These are phyloP conservation scores for Dicroscelio sp. DNA, from an alignment of 2,888 invertebrate species.

Conservation along the genomic window DNA sequence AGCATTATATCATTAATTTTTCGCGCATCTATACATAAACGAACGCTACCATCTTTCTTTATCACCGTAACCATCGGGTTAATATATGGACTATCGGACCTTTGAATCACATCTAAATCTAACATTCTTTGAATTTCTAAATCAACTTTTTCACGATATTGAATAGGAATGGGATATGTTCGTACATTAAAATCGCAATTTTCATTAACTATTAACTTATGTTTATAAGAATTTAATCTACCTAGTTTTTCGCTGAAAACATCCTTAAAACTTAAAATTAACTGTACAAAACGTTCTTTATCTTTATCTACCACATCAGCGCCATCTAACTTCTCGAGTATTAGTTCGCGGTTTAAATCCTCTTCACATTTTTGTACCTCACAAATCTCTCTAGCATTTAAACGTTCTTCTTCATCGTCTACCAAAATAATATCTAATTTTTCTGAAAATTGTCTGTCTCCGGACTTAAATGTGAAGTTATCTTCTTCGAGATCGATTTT, in stretches of 20 bases:
- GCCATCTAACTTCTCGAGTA: neutral
- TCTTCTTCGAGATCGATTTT: neutral
- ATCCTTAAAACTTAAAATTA: neutral
- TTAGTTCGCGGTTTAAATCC: neutral
- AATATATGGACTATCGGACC: neutral
- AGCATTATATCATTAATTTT: slow-evolving; percentile 14
- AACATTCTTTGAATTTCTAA: slow-evolving; percentile 8
- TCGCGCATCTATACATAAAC: slow-evolving; percentile 14
- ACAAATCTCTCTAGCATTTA: neutral
- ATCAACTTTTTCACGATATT: slow-evolving; percentile 6
- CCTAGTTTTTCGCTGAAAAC: neutral
- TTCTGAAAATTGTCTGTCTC: neutral
- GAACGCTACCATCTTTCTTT: neutral
- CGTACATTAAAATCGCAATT: neutral
- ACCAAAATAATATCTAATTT: neutral
- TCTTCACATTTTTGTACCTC: neutral
- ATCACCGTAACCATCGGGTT: neutral
- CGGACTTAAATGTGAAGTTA: neutral
- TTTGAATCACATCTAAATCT: neutral
- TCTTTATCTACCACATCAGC: neutral
- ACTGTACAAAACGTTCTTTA: neutral
- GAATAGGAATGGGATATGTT: slow-evolving; percentile 4
- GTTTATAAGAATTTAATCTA: neutral
- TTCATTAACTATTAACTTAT: neutral
- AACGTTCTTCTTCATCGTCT: neutral